Evolutionary conservation across 2,113 vertebrate genomes (phyloP).

Genomic region (Butastur rufipennis): DNA sequence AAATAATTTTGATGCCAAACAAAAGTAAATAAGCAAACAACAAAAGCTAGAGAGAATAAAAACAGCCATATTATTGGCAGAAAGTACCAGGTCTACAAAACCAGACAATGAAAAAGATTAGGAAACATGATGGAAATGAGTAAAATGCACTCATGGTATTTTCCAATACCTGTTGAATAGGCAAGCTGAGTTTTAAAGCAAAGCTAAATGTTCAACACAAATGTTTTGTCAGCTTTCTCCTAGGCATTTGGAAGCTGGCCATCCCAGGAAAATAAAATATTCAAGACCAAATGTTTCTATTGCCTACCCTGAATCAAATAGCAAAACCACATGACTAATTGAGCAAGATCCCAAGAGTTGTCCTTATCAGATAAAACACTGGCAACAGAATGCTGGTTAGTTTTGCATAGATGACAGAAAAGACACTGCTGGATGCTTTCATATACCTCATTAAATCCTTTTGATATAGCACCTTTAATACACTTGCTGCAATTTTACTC

Average conservation of each 20-base stretch:
- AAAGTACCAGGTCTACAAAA: neutral
- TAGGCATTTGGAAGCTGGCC: neutral
- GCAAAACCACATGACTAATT: neutral
- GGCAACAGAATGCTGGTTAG: neutral
- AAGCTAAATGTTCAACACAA: neutral
- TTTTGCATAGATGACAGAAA: neutral
- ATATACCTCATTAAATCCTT: neutral
- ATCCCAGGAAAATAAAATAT: conserved; percentile 28
- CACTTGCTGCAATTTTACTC: neutral
- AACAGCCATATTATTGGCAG: neutral
- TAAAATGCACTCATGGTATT: neutral
- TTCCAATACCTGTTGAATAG: neutral
- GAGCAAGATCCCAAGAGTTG: neutral
- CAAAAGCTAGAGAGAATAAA: neutral
- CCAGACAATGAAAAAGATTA: neutral
- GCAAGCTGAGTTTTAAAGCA: neutral
- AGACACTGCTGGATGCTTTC: neutral
- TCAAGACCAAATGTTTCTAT: conserved; percentile 21
- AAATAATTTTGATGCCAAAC: neutral
- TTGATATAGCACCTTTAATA: neutral
- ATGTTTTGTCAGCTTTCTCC: conserved; percentile 31
- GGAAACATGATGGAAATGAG: neutral
- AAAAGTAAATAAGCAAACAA: neutral
- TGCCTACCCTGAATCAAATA: neutral
- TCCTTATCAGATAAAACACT: neutral